Percentiles rank a stretch among this genome's conserved stretches.
phyloP scores from a whole-genome alignment of 2,113 vertebrate species.

The Pelvicachromis taeniatus region DNA sequence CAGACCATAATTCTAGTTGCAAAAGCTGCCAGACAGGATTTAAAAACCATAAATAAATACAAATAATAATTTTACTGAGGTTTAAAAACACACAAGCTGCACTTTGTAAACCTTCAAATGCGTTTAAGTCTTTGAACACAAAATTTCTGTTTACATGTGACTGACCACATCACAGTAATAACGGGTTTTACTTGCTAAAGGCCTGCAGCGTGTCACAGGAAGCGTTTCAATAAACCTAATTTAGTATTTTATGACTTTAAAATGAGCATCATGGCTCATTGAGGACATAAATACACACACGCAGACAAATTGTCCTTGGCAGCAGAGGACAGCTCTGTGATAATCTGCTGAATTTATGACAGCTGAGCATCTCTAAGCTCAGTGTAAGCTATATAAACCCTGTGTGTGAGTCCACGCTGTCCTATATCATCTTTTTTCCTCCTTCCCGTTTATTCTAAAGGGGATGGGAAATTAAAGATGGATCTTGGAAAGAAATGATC shows the following conservation, averaged over 20 bases:
- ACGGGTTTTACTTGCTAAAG: background rate
- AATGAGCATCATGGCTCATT: background rate
- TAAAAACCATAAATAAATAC: background rate
- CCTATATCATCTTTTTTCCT: background rate
- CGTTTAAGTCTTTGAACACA: background rate
- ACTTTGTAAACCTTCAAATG: background rate
- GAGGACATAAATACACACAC: background rate
- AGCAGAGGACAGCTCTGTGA: constrained; percentile 21
- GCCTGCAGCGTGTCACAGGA: background rate
- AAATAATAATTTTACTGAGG: background rate
- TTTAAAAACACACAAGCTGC: background rate
- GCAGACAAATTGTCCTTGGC: background rate
- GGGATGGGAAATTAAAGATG: background rate
- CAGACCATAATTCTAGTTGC: background rate
- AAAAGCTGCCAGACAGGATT: background rate
- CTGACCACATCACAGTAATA: background rate
- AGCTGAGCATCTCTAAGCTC: constrained; percentile 32
- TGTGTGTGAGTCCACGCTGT: background rate
- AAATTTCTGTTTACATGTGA: background rate
- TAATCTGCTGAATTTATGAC: constrained; percentile 45
- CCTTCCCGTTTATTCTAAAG: background rate
- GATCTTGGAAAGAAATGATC: background rate
- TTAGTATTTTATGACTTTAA: background rate
- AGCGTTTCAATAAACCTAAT: background rate
- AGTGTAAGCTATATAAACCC: background rate